A percentile compares a stretch with the other conserved stretches of the same genome.
Evolutionary conservation across 2,888 invertebrate species (phyloP).

Genomic region (Agrenia bidenticulata): DNA sequence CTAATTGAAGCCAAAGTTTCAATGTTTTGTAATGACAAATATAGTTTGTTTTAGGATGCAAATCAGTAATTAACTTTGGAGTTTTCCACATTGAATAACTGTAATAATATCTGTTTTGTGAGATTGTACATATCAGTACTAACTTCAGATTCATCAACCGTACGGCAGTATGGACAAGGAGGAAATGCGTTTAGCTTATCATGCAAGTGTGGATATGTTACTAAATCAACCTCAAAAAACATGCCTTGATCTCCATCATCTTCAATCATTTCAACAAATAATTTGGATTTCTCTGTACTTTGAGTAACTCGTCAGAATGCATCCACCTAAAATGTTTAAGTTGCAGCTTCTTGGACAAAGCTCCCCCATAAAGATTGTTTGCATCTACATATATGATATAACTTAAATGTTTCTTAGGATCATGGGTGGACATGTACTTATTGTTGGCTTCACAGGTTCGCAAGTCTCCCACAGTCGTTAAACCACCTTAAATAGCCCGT

Average conservation of each 20-base stretch:
- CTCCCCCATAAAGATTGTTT: conserved; percentile 30
- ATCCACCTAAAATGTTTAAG: conserved; percentile 13
- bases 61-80: conserved; percentile 21
- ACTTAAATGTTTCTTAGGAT: neutral
- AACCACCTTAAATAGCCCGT: conserved; percentile 20
- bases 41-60: neutral
- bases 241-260: no score
- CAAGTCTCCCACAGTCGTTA: conserved; percentile 12
- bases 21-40: conserved; percentile 24
- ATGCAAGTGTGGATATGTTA: no score
- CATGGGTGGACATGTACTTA: conserved; percentile 16
- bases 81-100: neutral
- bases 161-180: conserved; percentile 9
- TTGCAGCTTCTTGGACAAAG: neutral
- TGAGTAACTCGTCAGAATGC: no score
- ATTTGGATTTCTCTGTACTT: no score
- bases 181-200: conserved; percentile 24
- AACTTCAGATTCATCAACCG: neutral
- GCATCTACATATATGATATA: conserved; percentile 24
- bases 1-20: conserved; percentile 18
- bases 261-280: no score
- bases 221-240: no score
- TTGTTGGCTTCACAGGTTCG: conserved; percentile 27
- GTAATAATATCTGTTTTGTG: neutral
- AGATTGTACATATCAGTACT: no score